These are phyloP conservation scores for Spongilla lacustris DNA, from an alignment of 37 sponge, comb jelly and placozoan genomes.

Conservation along the genomic window DNA sequence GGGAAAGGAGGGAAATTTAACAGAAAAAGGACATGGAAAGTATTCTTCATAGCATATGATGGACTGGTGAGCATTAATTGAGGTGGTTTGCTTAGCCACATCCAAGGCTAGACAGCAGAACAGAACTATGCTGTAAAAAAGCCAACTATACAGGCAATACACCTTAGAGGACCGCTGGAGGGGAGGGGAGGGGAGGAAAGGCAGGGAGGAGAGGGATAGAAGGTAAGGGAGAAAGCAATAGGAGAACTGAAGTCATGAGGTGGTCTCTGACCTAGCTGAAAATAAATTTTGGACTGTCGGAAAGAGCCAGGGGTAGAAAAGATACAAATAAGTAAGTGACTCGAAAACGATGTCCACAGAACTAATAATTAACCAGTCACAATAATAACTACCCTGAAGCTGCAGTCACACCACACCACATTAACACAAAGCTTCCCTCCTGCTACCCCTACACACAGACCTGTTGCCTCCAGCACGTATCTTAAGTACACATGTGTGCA, in stretches of 20 bases:
- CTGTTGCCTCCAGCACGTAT: no score
- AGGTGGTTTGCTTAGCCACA: no score
- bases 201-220: neutral
- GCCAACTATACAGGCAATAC: no score
- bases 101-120: neutral
- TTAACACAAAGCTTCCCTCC: neutral
- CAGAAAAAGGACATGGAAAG: no score
- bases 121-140: neutral
- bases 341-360: neutral
- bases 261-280: neutral
- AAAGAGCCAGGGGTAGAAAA: conserved; percentile 14
- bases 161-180: neutral
- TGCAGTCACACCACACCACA: neutral
- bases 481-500: no score
- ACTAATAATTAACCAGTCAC: neutral
- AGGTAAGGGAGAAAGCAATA: conserved; percentile 8
- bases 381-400: neutral
- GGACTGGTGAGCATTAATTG: no score
- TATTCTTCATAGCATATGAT: no score
- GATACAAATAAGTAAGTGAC: neutral
- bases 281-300: neutral
- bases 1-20: neutral
- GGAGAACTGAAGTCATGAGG: neutral
- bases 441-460: neutral
- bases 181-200: conserved; percentile 8